Conservation (phyloP, 2,888 invertebrate species). For the Drosophila colorata region DNA sequence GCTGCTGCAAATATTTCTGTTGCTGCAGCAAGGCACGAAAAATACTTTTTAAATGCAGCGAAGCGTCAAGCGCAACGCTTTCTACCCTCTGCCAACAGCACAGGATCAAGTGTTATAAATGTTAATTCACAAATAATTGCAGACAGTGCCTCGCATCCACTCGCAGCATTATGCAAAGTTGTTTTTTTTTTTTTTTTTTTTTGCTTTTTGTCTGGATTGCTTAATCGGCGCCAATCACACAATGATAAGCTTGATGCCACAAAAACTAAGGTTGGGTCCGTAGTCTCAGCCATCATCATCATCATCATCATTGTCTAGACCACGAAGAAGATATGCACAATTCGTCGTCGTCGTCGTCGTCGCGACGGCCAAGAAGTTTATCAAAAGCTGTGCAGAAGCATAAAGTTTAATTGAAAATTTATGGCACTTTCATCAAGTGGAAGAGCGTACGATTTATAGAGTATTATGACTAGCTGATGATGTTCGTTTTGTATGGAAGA, state of each 20-base stretch:
- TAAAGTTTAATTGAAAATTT: conserved; percentile 76
- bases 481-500: conserved; percentile 3
- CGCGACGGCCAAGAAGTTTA: conserved; percentile 26
- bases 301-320: conserved; percentile 49
- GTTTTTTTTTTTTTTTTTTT: neutral
- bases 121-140: conserved; percentile 83
- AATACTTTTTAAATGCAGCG: conserved; percentile 76
- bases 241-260: conserved; percentile 34
- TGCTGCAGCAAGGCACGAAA: conserved; percentile 51
- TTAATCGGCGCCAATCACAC: conserved; percentile 77
- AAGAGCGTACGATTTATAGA: conserved; percentile 22
- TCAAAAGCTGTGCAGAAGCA: conserved; percentile 54
- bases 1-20: conserved; percentile 59
- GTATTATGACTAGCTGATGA: conserved; percentile 11
- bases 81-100: conserved; percentile 42
- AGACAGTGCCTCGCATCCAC: conserved; percentile 32
- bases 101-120: conserved; percentile 82
- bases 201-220: conserved; percentile 49
- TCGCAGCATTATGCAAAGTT: conserved; percentile 45
- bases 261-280: conserved; percentile 40
- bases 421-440: conserved; percentile 69
- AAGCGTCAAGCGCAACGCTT: conserved; percentile 68
- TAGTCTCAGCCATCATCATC: conserved; percentile 1
- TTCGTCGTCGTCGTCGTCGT: too few relatives aligned
- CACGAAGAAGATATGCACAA: too few relatives aligned